Percentiles rank a stretch among this genome's conserved stretches.
Evolutionary conservation across 2,888 invertebrate genomes (phyloP).

Genomic region (Phengaris alcon): DNA sequence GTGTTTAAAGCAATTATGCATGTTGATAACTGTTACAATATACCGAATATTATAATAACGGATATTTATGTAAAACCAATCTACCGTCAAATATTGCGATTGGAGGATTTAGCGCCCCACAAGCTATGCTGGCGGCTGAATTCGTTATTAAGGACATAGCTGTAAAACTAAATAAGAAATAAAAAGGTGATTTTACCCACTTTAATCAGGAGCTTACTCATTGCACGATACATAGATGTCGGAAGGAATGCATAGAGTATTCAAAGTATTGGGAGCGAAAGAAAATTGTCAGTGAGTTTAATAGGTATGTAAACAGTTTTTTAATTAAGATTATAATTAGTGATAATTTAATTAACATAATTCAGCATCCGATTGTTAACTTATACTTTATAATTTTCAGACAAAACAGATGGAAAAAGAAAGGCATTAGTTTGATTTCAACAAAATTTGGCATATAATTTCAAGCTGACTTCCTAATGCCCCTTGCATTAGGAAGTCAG

Average conservation of each 20-base stretch:
- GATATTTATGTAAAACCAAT: slow-evolving; percentile 92
- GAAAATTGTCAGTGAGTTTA: slow-evolving; percentile 82
- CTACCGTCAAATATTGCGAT: slow-evolving; percentile 95
- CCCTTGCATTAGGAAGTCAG: no score
- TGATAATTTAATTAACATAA: no score
- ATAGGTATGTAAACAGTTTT: slow-evolving; percentile 71
- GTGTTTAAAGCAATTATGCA: slow-evolving; percentile 88
- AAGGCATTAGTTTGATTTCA: slow-evolving; percentile 85
- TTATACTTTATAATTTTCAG: slow-evolving; percentile 53
- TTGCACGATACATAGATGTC: slow-evolving; percentile 87
- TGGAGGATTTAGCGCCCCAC: slow-evolving; percentile 93
- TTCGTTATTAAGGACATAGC: slow-evolving; percentile 88
- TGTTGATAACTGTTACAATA: slow-evolving; percentile 89
- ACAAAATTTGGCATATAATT: slow-evolving; percentile 90
- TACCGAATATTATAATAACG: slow-evolving; percentile 85
- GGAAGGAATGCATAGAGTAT: slow-evolving; percentile 85
- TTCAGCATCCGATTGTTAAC: neutral
- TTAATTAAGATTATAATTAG: no score
- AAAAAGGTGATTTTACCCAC: slow-evolving; percentile 86
- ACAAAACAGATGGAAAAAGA: slow-evolving; percentile 86
- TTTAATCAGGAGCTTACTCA: slow-evolving; percentile 86
- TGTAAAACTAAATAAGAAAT: slow-evolving; percentile 80
- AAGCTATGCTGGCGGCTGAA: slow-evolving; percentile 92
- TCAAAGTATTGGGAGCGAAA: slow-evolving; percentile 82
- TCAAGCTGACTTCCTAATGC: slow-evolving; percentile 82